Evolutionary conservation across 1,140 invertebrate genomes (phyloP).

Genomic region (Calycopis cecrops): DNA sequence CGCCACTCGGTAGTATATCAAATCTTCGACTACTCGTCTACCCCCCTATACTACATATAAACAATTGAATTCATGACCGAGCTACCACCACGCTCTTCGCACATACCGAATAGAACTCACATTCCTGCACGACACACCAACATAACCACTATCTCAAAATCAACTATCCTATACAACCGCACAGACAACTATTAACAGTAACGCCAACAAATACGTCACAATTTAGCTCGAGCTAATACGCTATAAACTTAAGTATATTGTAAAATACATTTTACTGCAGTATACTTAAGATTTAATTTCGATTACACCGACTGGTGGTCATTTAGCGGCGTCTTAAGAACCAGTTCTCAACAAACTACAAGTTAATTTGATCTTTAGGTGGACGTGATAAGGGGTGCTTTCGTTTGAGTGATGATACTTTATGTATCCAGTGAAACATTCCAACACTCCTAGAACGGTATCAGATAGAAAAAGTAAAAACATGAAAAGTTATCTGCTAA

Average conservation of each 20-base stretch:
- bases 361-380: neutral
- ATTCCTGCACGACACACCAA: constrained; percentile 26
- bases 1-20: too few relatives aligned
- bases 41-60: too few relatives aligned
- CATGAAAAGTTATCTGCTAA: constrained; percentile 8
- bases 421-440: constrained; percentile 20
- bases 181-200: neutral
- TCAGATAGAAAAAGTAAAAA: constrained; percentile 26
- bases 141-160: constrained; percentile 31
- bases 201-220: neutral
- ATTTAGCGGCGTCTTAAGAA: constrained; percentile 41
- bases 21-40: too few relatives aligned
- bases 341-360: constrained; percentile 30
- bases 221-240: neutral
- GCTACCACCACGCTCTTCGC: too few relatives aligned
- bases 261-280: neutral
- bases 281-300: constrained; percentile 29
- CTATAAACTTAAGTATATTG: neutral
- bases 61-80: too few relatives aligned
- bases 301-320: constrained; percentile 27
- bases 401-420: neutral
- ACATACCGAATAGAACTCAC: constrained; percentile 16
- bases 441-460: constrained; percentile 27
- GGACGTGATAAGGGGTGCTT: neutral
- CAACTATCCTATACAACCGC: neutral